Conservation (phyloP, 2,888 invertebrate genomes). For the Eupithecia pulchellata region DNA sequence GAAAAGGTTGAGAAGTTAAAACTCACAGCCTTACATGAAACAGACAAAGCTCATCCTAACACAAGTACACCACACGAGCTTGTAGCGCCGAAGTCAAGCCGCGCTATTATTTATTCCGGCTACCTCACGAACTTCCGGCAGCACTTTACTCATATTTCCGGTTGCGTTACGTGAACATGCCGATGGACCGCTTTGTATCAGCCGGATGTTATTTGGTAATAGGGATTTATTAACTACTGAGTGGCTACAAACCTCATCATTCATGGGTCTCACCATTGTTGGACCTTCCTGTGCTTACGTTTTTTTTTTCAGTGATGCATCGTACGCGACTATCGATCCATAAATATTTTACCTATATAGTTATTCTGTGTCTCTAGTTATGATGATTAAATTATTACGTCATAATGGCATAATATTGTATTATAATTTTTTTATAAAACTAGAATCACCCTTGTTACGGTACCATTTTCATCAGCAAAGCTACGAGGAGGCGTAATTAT, state of each 20-base stretch:
- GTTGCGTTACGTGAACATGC: constrained; percentile 41
- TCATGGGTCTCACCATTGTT: background rate
- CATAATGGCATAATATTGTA: background rate
- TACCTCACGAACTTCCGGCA: constrained; percentile 52
- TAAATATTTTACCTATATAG: no score
- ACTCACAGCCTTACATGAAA: background rate
- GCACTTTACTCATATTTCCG: constrained; percentile 60
- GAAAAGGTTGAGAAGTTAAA: no score
- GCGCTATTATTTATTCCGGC: constrained; percentile 43
- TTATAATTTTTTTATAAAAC: background rate
- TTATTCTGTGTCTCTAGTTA: no score
- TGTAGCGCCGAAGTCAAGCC: constrained; percentile 15
- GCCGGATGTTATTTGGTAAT: constrained; percentile 7
- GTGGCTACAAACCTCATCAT: background rate
- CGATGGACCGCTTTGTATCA: background rate
- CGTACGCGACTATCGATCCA: no score
- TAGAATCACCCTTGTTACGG: no score
- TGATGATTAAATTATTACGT: no score
- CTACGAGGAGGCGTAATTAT: no score
- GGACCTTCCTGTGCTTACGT: background rate
- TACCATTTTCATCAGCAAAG: no score
- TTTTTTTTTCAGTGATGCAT: no score
- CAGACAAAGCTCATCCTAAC: background rate
- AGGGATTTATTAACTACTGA: background rate
- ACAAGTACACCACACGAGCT: background rate